Evolutionary conservation across 2,797 vertebrate species (phyloP).

Genomic region (Eulemur albifrons): DNA sequence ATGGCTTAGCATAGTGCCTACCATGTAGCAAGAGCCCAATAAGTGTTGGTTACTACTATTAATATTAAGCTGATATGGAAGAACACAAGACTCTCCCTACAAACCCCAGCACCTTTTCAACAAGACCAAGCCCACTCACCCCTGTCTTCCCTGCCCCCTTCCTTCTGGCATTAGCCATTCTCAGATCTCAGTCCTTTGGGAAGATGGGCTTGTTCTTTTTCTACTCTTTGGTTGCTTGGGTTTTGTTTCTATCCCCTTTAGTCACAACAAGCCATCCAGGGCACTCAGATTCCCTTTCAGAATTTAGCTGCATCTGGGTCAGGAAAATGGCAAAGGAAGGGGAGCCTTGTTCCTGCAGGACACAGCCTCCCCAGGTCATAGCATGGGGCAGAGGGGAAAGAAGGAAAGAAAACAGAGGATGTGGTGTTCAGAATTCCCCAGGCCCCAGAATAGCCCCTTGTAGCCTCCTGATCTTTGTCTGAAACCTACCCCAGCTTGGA

Average conservation of each 20-base stretch:
- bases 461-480: neutral
- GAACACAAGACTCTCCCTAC: neutral
- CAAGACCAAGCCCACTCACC: neutral
- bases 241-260: constrained; percentile 15
- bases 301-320: neutral
- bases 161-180: neutral
- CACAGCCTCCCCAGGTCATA: neutral
- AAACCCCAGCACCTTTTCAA: neutral
- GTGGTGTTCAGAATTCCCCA: neutral
- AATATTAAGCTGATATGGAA: neutral
- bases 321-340: neutral
- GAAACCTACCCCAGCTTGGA: neutral
- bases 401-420: neutral
- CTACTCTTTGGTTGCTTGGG: neutral
- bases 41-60: neutral
- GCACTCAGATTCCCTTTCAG: neutral
- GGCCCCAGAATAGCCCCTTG: neutral
- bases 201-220: neutral
- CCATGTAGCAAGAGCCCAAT: neutral
- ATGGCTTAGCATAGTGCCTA: neutral
- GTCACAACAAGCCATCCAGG: neutral
- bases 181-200: neutral
- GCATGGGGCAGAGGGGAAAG: neutral
- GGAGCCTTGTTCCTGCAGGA: neutral
- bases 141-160: neutral